These are phyloP conservation scores for Drosophila insularis DNA, from an alignment of 1,140 invertebrate species.

Conservation along the genomic window DNA sequence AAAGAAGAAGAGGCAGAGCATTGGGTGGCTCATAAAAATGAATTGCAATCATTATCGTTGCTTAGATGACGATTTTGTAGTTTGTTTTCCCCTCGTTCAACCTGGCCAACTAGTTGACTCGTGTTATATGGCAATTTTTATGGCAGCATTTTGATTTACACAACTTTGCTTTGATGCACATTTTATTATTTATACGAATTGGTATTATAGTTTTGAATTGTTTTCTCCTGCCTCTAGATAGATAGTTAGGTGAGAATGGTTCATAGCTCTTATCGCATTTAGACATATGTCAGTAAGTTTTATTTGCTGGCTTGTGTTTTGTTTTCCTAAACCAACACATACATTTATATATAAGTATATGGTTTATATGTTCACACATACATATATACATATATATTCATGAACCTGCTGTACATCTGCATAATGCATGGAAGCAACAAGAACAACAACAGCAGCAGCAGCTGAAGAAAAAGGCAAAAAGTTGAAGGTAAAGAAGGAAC, in stretches of 20 bases:
- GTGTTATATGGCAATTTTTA: constrained; percentile 67
- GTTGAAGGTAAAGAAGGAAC: constrained; percentile 50
- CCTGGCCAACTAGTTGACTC: constrained; percentile 42
- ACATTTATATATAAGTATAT: constrained; percentile 4
- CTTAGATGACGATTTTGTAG: constrained; percentile 62
- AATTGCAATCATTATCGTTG: constrained; percentile 78
- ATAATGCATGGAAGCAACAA: constrained; percentile 69
- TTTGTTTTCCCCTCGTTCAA: not conserved
- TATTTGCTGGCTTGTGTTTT: constrained; percentile 30
- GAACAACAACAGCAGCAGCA: constrained; percentile 7
- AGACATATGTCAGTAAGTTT: constrained; percentile 74
- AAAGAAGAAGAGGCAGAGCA: too few species aligned
- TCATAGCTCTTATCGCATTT: constrained; percentile 56
- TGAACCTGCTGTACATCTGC: constrained; percentile 78
- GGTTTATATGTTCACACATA: constrained; percentile 30
- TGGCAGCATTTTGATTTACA: constrained; percentile 74
- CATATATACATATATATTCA: constrained; percentile 71
- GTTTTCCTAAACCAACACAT: constrained; percentile 32
- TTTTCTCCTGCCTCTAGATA: constrained; percentile 16
- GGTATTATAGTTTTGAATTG: constrained; percentile 63
- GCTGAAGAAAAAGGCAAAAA: constrained; percentile 46
- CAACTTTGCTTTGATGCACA: constrained; percentile 40
- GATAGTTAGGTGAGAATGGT: constrained; percentile 1
- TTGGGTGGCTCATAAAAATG: constrained; percentile 61
- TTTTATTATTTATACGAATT: constrained; percentile 30